Evolutionary conservation across 1,140 invertebrate genomes (phyloP).

Genomic region (Drosophila ironensis): DNA sequence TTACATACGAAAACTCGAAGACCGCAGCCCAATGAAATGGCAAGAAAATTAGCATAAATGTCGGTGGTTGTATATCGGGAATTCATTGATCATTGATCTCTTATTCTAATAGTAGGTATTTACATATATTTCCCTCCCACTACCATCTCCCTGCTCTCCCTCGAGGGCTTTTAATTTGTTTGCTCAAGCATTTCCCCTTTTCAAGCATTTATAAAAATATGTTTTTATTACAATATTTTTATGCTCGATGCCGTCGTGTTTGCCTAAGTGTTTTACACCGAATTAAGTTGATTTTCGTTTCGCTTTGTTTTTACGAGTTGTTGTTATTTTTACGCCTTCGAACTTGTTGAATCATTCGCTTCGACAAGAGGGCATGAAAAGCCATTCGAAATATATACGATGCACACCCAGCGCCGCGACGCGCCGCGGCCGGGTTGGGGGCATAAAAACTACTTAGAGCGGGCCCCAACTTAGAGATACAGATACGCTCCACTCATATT

Average conservation of each 20-base stretch:
- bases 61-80: conserved; percentile 3
- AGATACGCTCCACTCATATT: conserved; percentile 12
- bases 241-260: conserved; percentile 12
- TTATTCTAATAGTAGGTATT: conserved; percentile 9
- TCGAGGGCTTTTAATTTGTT: conserved; percentile 15
- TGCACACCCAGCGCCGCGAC: no score
- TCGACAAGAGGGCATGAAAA: conserved; percentile 54
- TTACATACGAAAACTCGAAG: conserved; percentile 5
- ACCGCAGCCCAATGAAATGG: conserved; percentile 34
- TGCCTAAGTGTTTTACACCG: conserved; percentile 27
- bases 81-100: conserved; percentile 33
- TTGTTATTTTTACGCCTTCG: conserved; percentile 59
- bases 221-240: conserved; percentile 52
- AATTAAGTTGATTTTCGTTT: conserved; percentile 38
- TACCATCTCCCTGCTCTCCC: no score
- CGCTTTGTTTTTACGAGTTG: conserved; percentile 34
- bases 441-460: no score
- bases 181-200: neutral
- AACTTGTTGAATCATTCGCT: no score
- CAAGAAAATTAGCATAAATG: conserved; percentile 34
- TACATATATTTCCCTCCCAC: no score
- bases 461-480: conserved; percentile 3
- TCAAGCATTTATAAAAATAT: conserved; percentile 10
- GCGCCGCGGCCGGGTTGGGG: no score
- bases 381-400: conserved; percentile 41